A percentile compares a stretch with the other conserved stretches of the same genome.
Conservation (phyloP, 2,797 vertebrate genomes). For the Pyrocephalus nanus region DNA sequence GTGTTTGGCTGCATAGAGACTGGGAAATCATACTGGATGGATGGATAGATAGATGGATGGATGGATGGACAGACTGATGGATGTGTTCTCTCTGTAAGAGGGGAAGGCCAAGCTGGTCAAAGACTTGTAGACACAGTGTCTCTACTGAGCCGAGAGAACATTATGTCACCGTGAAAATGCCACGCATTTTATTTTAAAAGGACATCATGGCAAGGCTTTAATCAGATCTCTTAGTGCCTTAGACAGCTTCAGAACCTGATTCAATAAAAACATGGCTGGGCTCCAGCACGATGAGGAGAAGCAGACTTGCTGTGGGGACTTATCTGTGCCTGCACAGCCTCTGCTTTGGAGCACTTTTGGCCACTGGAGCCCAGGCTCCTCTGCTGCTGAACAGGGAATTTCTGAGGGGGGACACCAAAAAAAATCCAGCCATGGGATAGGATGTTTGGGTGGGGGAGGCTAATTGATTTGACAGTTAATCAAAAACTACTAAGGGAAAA, state of each 20-base stretch:
- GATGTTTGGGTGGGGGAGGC: constrained; percentile 58
- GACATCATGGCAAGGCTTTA: constrained; percentile 43
- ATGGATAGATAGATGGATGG: background rate
- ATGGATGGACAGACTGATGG: background rate
- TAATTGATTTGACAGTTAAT: constrained; percentile 71
- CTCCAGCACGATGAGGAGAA: constrained; percentile 41
- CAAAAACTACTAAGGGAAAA: constrained; percentile 66
- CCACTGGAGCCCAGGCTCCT: background rate
- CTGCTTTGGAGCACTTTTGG: background rate
- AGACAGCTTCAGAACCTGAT: constrained; percentile 62
- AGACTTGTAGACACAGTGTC: background rate
- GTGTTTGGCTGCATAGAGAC: background rate
- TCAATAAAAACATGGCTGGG: constrained; percentile 55
- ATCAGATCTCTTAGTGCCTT: constrained; percentile 55
- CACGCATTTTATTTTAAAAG: constrained; percentile 47
- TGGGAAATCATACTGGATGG: background rate
- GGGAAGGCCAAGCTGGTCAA: background rate
- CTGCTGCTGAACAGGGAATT: background rate
- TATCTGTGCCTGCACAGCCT: constrained; percentile 28
- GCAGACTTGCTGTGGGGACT: constrained; percentile 14
- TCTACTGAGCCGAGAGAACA: background rate
- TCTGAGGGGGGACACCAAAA: constrained; percentile 1
- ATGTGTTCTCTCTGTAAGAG: background rate
- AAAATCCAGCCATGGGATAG: constrained; percentile 8
- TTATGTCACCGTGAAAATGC: constrained; percentile 53